A percentile compares a stretch with the other conserved stretches of the same genome.
phyloP scores from a whole-genome alignment of 2,888 invertebrate genomes.

The Hypomecis atomaria region DNA sequence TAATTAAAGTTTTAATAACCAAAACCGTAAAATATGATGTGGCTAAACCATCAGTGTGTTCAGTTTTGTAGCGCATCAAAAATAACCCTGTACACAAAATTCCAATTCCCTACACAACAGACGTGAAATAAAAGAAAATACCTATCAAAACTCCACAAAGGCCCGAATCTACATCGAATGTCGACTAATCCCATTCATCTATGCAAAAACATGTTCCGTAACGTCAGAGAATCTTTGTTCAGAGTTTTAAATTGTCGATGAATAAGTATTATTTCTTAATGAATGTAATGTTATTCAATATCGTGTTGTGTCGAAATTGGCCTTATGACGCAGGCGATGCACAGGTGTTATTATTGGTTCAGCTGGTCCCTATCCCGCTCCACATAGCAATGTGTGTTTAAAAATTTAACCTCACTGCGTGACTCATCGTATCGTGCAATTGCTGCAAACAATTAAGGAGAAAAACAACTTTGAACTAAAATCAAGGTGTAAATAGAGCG shows the following conservation, averaged over 20 bases:
- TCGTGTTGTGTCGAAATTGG: constrained; percentile 66
- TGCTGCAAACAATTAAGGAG: constrained; percentile 41
- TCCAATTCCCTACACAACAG: not conserved
- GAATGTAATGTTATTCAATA: constrained; percentile 60
- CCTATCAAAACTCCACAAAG: constrained; percentile 17
- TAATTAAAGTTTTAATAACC: too few relatives aligned
- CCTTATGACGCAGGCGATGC: constrained; percentile 70
- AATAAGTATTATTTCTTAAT: constrained; percentile 53
- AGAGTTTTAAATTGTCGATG: constrained; percentile 43
- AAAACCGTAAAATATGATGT: too few relatives aligned
- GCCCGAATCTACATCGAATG: constrained; percentile 25
- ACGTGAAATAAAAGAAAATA: constrained; percentile 24
- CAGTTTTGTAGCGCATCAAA: too few relatives aligned
- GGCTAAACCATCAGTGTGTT: too few relatives aligned
- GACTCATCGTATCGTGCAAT: constrained; percentile 56
- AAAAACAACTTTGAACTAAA: constrained; percentile 32
- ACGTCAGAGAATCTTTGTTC: constrained; percentile 51
- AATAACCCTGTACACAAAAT: too few relatives aligned
- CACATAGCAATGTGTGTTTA: constrained; percentile 44
- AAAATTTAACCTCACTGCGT: constrained; percentile 47
- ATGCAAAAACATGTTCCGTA: constrained; percentile 46
- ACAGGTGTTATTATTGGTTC: constrained; percentile 66
- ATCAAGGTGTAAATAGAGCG: constrained; percentile 25
- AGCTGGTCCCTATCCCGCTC: constrained; percentile 55
- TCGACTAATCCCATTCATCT: constrained; percentile 53